Evolutionary conservation across 2,797 vertebrate species (phyloP).

Genomic region (Pangasius djambal): DNA sequence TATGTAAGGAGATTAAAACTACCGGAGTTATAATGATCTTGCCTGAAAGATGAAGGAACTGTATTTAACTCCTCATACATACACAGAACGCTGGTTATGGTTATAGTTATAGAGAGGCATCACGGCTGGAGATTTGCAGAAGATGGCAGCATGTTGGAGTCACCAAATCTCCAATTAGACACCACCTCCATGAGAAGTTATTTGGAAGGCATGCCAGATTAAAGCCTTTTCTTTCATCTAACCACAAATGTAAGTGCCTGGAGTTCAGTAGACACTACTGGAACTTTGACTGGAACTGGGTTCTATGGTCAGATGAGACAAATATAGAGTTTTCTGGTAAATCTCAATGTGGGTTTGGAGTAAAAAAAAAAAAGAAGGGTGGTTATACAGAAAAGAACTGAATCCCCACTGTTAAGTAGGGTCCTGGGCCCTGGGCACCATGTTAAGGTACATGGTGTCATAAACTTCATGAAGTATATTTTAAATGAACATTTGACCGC

Average conservation of each 20-base stretch:
- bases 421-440: neutral
- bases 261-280: neutral
- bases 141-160: neutral
- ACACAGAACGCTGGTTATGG: neutral
- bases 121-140: neutral
- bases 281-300: neutral
- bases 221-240: constrained; percentile 13
- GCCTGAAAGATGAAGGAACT: neutral
- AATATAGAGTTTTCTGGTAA: neutral
- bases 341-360: neutral
- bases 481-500: neutral
- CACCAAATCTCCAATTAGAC: constrained; percentile 1
- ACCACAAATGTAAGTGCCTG: neutral
- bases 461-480: neutral
- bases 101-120: neutral
- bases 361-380: neutral
- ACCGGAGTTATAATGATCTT: neutral
- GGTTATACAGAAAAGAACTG: neutral
- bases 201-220: neutral
- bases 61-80: neutral
- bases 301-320: neutral
- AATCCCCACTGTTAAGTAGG: neutral
- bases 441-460: no score
- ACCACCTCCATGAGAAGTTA: neutral
- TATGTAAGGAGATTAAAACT: neutral